Base-by-base conservation (phyloP, 2,888 invertebrate species). In the Conops quadrifasciatus region DNA sequence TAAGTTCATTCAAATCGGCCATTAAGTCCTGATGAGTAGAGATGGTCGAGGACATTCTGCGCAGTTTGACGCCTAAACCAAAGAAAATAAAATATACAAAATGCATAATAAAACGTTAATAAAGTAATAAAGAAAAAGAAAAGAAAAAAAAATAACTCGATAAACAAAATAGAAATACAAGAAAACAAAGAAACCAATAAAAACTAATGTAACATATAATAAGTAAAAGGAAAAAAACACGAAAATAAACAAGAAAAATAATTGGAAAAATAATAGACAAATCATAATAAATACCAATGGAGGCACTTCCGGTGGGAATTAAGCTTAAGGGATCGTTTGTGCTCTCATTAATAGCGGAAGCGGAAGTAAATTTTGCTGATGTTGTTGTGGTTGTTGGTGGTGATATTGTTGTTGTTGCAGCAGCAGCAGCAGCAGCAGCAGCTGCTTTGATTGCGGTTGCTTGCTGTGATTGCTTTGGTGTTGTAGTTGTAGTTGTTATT, bases 21-120 rank as follows among this genome's bases (percentile, higher is more conserved):
- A 74, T 70, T 60, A 72, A 73, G 62, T 74, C 80, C 75, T 73
- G 58, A 3, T 7, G 78, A 75, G 77, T 76, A 74, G 77, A 76
- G 71, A 76, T 75, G 53, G 74, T 75, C 16, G 79, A 87, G 85
- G 83, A 82, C 78, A 82, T 78, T 86, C 86, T 80, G 86, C 88
- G 87, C 87, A 88, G 83, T 75, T 82, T 79, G 65, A 81, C 82
- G 63, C 49, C 68, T 68, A 24, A 62, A 45, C 13, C 58, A 73
- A 67, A 59, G 36, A 65, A 65, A 62, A 45, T n/a, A 24, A 60
- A 66, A 67, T 19, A 63, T 60, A 28, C 7, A 71, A 16, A 59
- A 43, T 58, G n/a, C 7, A 68, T 19, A 59, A 67, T n/a, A 36
- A 36, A 36, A 51, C 62, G 59, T 30, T 2, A 36, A 28, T 56